These are phyloP conservation scores for Neotoma lepida DNA, from an alignment of 2,113 vertebrate genomes.

Conservation along the genomic window DNA sequence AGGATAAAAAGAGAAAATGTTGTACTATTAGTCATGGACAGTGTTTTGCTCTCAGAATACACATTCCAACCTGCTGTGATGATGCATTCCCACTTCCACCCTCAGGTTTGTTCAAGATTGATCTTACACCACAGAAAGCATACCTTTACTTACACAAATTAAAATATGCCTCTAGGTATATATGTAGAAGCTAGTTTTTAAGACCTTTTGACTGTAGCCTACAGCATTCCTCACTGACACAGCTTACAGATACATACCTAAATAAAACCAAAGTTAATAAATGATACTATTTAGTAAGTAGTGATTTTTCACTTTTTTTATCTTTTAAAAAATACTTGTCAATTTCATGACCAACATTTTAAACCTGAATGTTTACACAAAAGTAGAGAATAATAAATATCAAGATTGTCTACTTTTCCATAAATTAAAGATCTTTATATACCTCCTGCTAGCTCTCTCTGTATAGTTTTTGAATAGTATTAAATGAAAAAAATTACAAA, in stretches of 20 bases:
- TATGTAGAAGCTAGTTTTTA: neutral
- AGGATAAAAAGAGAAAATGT: neutral
- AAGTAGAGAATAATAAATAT: slow-evolving; percentile 1
- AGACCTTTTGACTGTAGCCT: neutral
- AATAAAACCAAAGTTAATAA: slow-evolving; percentile 48
- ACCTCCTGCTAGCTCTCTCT: neutral
- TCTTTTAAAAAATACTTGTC: neutral
- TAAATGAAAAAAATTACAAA: neutral
- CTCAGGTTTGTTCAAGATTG: neutral
- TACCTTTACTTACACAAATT: neutral
- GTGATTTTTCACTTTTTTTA: neutral
- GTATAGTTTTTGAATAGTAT: neutral
- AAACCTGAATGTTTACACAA: slow-evolving; percentile 4
- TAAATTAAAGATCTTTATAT: slow-evolving; percentile 45
- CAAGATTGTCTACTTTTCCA: slow-evolving; percentile 23
- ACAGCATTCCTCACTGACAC: neutral
- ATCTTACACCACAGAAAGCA: neutral
- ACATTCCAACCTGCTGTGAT: neutral
- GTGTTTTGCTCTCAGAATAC: neutral
- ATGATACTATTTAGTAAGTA: neutral
- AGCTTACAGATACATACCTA: neutral
- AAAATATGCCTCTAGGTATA: neutral
- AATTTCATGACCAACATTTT: slow-evolving; percentile 33
- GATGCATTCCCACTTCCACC: neutral
- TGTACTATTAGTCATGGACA: accelerated